Percentiles rank a stretch among this genome's conserved stretches.
These are phyloP conservation scores for Graptemys geographica DNA, from an alignment of 2,797 vertebrate species.

Conservation along the genomic window DNA sequence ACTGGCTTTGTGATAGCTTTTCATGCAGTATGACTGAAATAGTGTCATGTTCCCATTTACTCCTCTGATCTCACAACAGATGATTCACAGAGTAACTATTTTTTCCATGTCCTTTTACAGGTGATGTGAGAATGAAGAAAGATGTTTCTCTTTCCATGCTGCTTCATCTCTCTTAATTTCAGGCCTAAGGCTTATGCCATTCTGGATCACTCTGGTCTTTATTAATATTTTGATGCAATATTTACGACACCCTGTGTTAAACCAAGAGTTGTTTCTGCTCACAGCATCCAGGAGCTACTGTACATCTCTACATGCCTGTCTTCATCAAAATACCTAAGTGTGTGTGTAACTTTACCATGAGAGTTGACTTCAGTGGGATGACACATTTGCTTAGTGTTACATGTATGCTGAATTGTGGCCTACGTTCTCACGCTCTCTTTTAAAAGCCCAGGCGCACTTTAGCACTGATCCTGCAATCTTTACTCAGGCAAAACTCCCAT, in stretches of 20 bases:
- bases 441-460: not conserved
- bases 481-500: not conserved
- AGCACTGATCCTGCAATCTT: not conserved
- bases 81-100: not conserved
- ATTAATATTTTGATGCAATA: not conserved
- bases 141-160: not conserved
- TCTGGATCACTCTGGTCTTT: not conserved
- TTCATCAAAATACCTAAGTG: not conserved
- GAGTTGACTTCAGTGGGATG: not conserved
- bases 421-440: fast-evolving
- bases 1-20: not conserved
- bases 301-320: not conserved
- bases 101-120: conserved; percentile 9
- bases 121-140: not conserved
- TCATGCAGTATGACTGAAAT: not conserved
- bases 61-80: not conserved
- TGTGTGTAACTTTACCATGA: not conserved
- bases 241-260: not conserved
- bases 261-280: not conserved
- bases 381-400: fast-evolving
- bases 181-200: conserved; percentile 2
- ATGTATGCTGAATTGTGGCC: not conserved
- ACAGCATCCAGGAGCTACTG: not conserved
- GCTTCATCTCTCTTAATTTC: not conserved
- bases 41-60: fast-evolving